Percentiles rank a stretch among this genome's conserved stretches.
Evolutionary conservation across 2,113 vertebrate genomes (phyloP).

Genomic region (Paedocypris sp.): DNA sequence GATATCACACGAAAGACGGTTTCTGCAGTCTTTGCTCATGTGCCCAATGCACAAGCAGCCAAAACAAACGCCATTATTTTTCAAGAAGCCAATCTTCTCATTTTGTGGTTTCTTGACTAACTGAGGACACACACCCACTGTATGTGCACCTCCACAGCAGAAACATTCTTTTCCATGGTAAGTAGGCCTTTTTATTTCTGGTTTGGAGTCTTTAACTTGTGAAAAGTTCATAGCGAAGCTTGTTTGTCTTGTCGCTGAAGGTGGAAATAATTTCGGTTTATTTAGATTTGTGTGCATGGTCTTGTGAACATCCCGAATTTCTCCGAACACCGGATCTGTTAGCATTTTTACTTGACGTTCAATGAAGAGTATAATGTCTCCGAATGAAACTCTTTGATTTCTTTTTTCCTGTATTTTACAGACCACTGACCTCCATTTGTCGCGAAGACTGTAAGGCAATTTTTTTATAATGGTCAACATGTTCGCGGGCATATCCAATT

Average conservation of each 20-base stretch:
- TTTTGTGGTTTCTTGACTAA: conserved; percentile 2
- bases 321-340: conserved; percentile 17
- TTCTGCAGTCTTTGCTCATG: conserved; percentile 18
- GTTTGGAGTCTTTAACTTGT: background rate
- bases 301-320: conserved; percentile 1
- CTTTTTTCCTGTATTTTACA: background rate
- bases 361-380: conserved; percentile 2
- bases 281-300: background rate
- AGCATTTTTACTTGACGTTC: background rate
- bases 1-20: background rate
- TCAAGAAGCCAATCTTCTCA: conserved; percentile 24
- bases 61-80: conserved; percentile 25
- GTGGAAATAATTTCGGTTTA: background rate
- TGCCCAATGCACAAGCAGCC: no score
- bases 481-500: conserved; percentile 8
- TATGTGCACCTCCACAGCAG: conserved; percentile 14
- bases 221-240: conserved; percentile 15
- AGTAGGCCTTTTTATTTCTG: background rate
- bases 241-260: background rate
- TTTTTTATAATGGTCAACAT: background rate
- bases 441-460: conserved; percentile 3
- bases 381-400: background rate
- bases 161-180: background rate
- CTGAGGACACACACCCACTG: background rate
- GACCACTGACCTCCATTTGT: conserved; percentile 7